Percentiles rank a stretch among this genome's conserved stretches.
phyloP scores from a whole-genome alignment of 2,113 vertebrate species.

The Gnathonemus longibarbis region DNA sequence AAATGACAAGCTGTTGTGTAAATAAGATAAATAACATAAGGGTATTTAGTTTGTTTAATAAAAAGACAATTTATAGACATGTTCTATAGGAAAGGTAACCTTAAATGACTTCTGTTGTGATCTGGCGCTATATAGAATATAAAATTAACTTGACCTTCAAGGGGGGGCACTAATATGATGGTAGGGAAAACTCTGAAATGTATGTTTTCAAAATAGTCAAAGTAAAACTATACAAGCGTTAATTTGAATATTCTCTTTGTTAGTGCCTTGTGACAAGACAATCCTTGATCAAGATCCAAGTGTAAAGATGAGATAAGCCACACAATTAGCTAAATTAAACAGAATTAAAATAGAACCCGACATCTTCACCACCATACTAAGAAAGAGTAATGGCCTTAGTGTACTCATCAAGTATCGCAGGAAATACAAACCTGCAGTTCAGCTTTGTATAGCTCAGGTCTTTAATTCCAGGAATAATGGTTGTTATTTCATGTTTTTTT shows the following conservation, averaged over 20 bases:
- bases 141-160: too few species aligned
- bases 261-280: too few species aligned
- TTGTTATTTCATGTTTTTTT: not conserved
- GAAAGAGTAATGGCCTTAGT: not conserved
- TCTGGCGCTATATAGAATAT: too few species aligned
- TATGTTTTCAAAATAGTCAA: not conserved
- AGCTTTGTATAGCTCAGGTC: slow-evolving; percentile 13
- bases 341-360: not conserved
- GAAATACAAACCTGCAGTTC: not conserved
- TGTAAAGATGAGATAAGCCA: not conserved
- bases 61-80: too few species aligned
- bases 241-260: too few species aligned
- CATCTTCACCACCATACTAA: not conserved
- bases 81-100: too few species aligned
- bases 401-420: not conserved
- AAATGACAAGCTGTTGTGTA: too few species aligned
- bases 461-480: slow-evolving; percentile 25
- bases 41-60: too few species aligned
- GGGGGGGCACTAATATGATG: too few species aligned
- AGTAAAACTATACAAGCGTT: not conserved
- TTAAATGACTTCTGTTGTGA: too few species aligned
- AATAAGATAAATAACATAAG: too few species aligned
- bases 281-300: not conserved
- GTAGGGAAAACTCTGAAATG: too few species aligned
- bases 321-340: not conserved